phyloP scores from a whole-genome alignment of 2,113 vertebrate species.

The Columbina picui region DNA sequence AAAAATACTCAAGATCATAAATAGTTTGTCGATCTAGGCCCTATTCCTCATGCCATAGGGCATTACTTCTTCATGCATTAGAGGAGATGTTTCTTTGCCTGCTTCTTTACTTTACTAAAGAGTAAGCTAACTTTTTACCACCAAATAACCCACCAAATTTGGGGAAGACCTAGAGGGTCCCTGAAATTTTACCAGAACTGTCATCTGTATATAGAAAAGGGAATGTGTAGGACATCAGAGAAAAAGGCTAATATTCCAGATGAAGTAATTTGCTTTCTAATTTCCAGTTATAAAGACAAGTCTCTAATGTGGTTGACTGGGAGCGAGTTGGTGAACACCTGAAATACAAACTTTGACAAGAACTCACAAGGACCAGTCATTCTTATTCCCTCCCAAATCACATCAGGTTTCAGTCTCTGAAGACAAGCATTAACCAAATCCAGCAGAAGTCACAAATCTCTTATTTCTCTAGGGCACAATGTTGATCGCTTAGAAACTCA shows the following conservation, averaged over 20 bases:
- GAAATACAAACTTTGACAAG: neutral
- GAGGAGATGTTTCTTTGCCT: neutral
- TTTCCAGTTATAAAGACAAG: neutral
- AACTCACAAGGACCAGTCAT: neutral
- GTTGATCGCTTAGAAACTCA: conserved; percentile 14
- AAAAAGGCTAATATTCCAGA: neutral
- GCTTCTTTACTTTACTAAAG: neutral
- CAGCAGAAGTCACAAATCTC: neutral
- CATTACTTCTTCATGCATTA: neutral
- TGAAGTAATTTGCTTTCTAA: neutral
- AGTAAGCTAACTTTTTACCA: neutral
- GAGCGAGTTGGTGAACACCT: neutral
- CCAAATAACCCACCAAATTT: neutral
- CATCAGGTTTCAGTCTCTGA: neutral
- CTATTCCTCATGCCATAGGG: neutral
- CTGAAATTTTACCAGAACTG: neutral
- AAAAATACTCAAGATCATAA: neutral
- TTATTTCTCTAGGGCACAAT: neutral
- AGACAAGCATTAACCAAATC: neutral
- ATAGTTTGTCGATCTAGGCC: neutral
- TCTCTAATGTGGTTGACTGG: neutral
- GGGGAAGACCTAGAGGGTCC: neutral
- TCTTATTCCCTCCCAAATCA: neutral
- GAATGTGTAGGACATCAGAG: neutral
- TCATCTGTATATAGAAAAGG: neutral